A percentile compares a stretch with the other conserved stretches of the same genome.
Conservation (phyloP, 1,140 invertebrate species). For the Pemphigus obesinymphae region DNA sequence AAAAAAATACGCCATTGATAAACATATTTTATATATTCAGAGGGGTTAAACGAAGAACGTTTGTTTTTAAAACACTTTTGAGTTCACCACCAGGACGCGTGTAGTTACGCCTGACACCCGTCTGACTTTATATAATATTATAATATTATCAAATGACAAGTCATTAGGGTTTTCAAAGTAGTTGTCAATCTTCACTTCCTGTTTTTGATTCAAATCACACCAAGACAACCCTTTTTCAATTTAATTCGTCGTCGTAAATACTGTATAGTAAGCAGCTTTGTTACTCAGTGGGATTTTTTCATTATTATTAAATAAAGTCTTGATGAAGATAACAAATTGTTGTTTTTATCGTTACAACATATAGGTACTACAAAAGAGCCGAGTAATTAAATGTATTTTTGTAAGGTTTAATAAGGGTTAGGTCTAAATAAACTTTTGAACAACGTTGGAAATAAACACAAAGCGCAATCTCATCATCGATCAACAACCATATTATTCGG, state of each 20-base stretch:
- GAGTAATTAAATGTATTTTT: not conserved
- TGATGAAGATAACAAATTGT: not conserved
- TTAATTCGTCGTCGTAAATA: not conserved
- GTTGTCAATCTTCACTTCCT: conserved; percentile 38
- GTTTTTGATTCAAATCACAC: conserved; percentile 17
- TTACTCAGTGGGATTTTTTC: not conserved
- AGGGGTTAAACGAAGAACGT: not conserved
- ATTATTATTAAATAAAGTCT: not conserved
- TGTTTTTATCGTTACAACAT: not conserved
- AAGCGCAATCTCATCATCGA: not conserved
- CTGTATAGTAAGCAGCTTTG: not conserved
- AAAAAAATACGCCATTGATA: not conserved
- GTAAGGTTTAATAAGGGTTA: not conserved
- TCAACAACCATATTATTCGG: not conserved
- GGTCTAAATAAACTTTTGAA: not conserved
- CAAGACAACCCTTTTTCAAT: not conserved
- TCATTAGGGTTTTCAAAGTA: conserved; percentile 28
- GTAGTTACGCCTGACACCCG: not conserved
- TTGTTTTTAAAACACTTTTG: not conserved
- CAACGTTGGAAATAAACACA: not conserved
- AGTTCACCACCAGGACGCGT: too few relatives aligned
- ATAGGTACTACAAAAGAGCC: not conserved
- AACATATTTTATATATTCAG: not conserved
- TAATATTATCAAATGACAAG: conserved; percentile 4
- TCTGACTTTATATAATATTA: not conserved